Base-by-base conservation (phyloP, 2,113 vertebrate species). In the Onychostoma macrolepis region DNA sequence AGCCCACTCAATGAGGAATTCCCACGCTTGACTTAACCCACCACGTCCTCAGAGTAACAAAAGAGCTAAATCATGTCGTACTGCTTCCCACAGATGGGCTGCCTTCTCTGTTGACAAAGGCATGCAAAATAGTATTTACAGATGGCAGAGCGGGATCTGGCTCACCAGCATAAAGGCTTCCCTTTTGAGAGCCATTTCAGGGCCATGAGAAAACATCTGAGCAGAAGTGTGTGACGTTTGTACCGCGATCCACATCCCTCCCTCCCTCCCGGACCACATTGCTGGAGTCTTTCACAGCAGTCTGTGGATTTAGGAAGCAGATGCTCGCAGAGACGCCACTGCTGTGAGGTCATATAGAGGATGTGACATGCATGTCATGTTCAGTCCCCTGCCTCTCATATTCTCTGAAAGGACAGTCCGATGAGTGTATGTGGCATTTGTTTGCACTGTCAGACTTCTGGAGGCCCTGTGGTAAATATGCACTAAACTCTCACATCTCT, bases 81-180 rank as follows among this genome's bases (percentile, higher is more conserved):
- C 69, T 85, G 85, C 84, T 71, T 89, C 69, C 48, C 88, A 88
- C 82, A 90, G 86, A 91, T 83, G 87, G 85, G 72, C 80, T 36
- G 17, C 65, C 74, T 87, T 53, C 85, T 87, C 69, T 88, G 83
- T 89, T 53, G 36, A 89, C 80, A 81, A 67, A 72, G 71, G 86
- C 79, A 83, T 84, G 85, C 80, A 78, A 89, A 90, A 89, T 87
- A 89, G 82, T 87, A 87, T 87, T 86, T 91, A 89, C 83, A 88
- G 87, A 91, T 41, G 88, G 81, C 85, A 90, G 76, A 90, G 65
- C 53, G 30, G 63, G 82, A 53, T 58, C 48, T 33, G 56, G 61
- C 10, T 77, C 72, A 38, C 30, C 38, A 50, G 43, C 69, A 88
- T 87, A 81, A 90, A 80, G 76, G 58, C 76, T n/a, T 84, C 19